Percentiles rank a stretch among this genome's conserved stretches.
Evolutionary conservation across 2,113 vertebrate genomes (phyloP).

Genomic region (Pongo pygmaeus): DNA sequence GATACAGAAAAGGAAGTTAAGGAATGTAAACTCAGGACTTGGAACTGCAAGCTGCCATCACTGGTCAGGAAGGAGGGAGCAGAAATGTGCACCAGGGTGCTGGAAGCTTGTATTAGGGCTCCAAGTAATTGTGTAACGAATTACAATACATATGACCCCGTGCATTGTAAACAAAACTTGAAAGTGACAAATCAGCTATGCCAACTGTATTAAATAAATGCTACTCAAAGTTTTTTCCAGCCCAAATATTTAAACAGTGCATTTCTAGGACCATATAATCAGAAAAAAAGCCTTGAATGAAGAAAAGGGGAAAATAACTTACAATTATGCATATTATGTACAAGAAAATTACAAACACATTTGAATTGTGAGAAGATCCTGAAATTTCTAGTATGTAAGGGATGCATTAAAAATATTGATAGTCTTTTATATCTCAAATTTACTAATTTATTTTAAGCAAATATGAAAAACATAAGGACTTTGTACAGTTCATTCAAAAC

Average conservation of each 20-base stretch:
- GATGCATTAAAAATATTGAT: not conserved
- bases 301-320: not conserved
- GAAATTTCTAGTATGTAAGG: not conserved
- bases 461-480: not conserved
- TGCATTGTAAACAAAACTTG: not conserved
- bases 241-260: not conserved
- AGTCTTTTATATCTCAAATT: not conserved
- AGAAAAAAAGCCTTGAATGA: no score
- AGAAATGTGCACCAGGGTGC: not conserved
- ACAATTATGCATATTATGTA: not conserved
- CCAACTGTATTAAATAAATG: not conserved
- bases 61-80: not conserved
- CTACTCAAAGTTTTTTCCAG: not conserved
- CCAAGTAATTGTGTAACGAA: not conserved
- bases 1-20: not conserved
- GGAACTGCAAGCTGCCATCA: not conserved
- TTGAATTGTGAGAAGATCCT: not conserved
- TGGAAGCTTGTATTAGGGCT: not conserved
- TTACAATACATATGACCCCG: not conserved
- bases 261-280: not conserved
- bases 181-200: not conserved
- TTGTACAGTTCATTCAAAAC: not conserved
- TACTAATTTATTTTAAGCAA: conserved; percentile 20
- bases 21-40: not conserved
- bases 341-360: not conserved